phyloP scores from a whole-genome alignment of 2,888 invertebrate species.

The Drosophila algonquin region DNA sequence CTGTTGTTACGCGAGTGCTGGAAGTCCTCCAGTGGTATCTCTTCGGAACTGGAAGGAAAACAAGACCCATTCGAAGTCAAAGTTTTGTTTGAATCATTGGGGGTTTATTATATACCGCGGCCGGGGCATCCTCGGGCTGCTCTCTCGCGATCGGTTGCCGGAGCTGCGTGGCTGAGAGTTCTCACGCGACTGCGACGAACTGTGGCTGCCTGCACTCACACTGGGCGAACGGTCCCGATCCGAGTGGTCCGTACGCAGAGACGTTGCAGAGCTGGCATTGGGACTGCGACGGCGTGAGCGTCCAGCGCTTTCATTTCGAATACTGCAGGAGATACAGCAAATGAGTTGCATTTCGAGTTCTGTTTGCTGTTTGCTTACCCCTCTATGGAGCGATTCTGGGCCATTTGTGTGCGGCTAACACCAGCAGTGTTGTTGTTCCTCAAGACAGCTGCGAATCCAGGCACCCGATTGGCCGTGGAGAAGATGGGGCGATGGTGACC shows the following conservation, averaged over 20 bases:
- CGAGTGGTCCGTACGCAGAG: conserved; percentile 50
- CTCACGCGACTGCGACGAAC: conserved; percentile 80
- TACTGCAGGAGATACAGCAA: conserved; percentile 48
- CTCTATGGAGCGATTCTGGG: conserved; percentile 82
- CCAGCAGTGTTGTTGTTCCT: conserved; percentile 84
- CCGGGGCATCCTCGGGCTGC: conserved; percentile 89
- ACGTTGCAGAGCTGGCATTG: conserved; percentile 84
- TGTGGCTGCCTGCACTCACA: conserved; percentile 83
- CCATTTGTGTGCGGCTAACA: conserved; percentile 83
- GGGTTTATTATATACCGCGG: conserved; percentile 84
- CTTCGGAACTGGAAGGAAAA: conserved; percentile 86
- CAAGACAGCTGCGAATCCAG: conserved; percentile 86
- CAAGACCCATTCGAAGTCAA: neutral
- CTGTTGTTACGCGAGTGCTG: conserved; percentile 86
- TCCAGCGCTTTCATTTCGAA: conserved; percentile 77
- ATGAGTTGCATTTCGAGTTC: neutral
- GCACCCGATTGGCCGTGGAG: conserved; percentile 84
- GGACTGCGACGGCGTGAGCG: conserved; percentile 84
- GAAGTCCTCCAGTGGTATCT: conserved; percentile 92
- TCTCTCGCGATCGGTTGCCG: conserved; percentile 86
- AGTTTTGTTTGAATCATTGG: neutral
- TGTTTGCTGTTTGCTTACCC: conserved; percentile 66
- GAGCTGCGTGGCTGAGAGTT: conserved; percentile 78
- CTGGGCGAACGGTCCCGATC: conserved; percentile 83
- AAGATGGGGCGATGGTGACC: conserved; percentile 85